Evolutionary conservation across 1,140 invertebrate species (phyloP).

Genomic region (Listronotus bonariensis): DNA sequence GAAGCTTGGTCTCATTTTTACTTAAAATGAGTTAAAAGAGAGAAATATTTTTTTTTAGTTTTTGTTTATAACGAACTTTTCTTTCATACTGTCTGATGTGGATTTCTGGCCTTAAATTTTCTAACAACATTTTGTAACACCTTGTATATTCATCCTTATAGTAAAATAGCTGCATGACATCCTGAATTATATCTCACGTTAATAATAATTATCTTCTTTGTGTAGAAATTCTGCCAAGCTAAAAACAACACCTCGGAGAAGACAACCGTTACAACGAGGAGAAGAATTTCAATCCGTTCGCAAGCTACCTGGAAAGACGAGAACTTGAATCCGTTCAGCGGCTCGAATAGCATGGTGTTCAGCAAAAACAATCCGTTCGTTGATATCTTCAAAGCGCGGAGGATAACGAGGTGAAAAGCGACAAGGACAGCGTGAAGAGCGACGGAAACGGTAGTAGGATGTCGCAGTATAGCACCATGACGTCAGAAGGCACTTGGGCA

Average conservation of each 20-base stretch:
- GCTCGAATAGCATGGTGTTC: slow-evolving; percentile 48
- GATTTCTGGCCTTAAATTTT: too few relatives aligned
- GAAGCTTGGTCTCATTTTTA: too few relatives aligned
- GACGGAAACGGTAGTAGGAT: slow-evolving; percentile 24
- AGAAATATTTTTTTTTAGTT: too few relatives aligned
- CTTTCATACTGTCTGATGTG: too few relatives aligned
- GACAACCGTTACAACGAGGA: slow-evolving; percentile 26
- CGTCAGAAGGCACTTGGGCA: too few relatives aligned
- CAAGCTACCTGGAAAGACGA: slow-evolving; percentile 60
- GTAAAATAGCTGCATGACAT: too few relatives aligned
- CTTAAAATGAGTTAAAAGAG: too few relatives aligned
- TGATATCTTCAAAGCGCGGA: slow-evolving; percentile 26
- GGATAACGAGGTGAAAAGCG: slow-evolving; percentile 35
- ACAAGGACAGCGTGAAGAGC: slow-evolving; percentile 16
- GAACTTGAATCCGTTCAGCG: slow-evolving; percentile 60
- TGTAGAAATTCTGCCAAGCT: slow-evolving; percentile 38
- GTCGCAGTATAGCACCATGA: too few relatives aligned
- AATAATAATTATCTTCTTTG: neutral
- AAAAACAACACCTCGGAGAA: slow-evolving; percentile 36
- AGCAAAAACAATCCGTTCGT: slow-evolving; percentile 52
- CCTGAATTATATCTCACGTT: neutral
- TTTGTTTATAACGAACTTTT: too few relatives aligned
- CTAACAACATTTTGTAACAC: too few relatives aligned
- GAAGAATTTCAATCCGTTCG: slow-evolving; percentile 49
- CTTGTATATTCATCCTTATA: too few relatives aligned